phyloP scores from a whole-genome alignment of 2,888 invertebrate genomes.

The Geotrupes spiniger region DNA sequence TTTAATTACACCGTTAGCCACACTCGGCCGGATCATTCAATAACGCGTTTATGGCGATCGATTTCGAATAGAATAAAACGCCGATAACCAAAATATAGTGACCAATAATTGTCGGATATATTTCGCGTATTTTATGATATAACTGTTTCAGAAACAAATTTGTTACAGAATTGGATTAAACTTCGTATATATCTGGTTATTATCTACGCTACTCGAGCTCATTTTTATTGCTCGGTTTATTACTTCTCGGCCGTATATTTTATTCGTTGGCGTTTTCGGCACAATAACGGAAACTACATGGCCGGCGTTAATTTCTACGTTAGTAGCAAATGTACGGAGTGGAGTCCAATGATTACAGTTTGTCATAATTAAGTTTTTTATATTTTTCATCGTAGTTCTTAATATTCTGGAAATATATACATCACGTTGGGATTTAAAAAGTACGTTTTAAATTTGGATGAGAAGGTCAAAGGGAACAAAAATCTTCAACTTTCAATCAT shows the following conservation, averaged over 20 bases:
- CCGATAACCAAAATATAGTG: constrained; percentile 28
- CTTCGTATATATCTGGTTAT: constrained; percentile 27
- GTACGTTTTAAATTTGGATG: too few species aligned
- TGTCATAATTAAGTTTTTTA: too few species aligned
- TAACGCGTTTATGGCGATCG: background rate
- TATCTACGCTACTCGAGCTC: constrained; percentile 23
- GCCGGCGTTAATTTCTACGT: background rate
- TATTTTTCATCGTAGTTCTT: too few species aligned
- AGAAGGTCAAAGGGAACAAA: too few species aligned
- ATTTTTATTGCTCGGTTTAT: constrained; percentile 27
- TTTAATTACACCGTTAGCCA: constrained; percentile 2
- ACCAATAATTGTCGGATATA: constrained; percentile 29
- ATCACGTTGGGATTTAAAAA: too few species aligned
- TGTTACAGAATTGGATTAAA: constrained; percentile 28
- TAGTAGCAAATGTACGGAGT: too few species aligned
- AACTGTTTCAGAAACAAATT: constrained; percentile 27
- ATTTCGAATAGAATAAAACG: constrained; percentile 24
- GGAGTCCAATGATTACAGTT: too few species aligned
- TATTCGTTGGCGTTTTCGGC: constrained; percentile 8
- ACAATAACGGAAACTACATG: background rate
- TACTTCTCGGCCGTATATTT: constrained; percentile 22
- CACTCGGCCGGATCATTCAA: background rate
- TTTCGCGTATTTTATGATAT: constrained; percentile 25
- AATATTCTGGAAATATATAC: too few species aligned
- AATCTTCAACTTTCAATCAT: too few species aligned